Conservation (phyloP, 2,113 vertebrate genomes). For the Paedocypris sp. region DNA sequence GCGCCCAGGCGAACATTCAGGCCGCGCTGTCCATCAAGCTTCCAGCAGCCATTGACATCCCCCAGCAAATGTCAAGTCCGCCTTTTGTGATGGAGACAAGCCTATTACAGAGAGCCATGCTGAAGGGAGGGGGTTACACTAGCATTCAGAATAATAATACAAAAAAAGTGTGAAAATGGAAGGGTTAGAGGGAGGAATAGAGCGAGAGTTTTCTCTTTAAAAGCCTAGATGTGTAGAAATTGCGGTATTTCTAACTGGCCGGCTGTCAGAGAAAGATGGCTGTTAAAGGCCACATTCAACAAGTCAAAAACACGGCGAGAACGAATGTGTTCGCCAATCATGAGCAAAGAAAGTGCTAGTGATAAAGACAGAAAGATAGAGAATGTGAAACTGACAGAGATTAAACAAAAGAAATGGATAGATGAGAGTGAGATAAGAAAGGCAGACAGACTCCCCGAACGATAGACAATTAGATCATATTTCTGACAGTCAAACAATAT, state of each 20-base stretch:
- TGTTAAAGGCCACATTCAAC: slow-evolving; percentile 23
- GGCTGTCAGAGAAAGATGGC: neutral
- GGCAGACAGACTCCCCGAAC: too few relatives aligned
- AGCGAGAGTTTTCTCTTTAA: slow-evolving; percentile 6
- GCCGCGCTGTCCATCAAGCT: slow-evolving; percentile 69
- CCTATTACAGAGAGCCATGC: slow-evolving; percentile 60
- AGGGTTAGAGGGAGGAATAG: neutral
- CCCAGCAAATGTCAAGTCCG: slow-evolving; percentile 69
- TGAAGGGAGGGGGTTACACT: slow-evolving; percentile 23
- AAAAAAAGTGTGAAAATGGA: slow-evolving; percentile 38
- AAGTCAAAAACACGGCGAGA: slow-evolving; percentile 4
- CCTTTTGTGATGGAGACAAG: slow-evolving; percentile 69
- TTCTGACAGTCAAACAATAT: too few relatives aligned
- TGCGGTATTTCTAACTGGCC: slow-evolving; percentile 17
- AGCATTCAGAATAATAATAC: slow-evolving; percentile 42
- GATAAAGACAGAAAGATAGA: neutral
- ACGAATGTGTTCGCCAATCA: neutral
- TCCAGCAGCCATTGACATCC: slow-evolving; percentile 65
- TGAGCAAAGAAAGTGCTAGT: neutral
- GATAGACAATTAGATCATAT: too few relatives aligned
- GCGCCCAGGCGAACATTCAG: slow-evolving; percentile 61
- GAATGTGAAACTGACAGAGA: neutral
- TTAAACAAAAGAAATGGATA: neutral
- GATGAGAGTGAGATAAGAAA: too few relatives aligned
- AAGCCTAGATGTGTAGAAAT: slow-evolving; percentile 9